Evolutionary conservation across 2,888 invertebrate species (phyloP), one percentile per base, ranked within the genome.

Genomic region (Falcaria lacertinaria): DNA sequence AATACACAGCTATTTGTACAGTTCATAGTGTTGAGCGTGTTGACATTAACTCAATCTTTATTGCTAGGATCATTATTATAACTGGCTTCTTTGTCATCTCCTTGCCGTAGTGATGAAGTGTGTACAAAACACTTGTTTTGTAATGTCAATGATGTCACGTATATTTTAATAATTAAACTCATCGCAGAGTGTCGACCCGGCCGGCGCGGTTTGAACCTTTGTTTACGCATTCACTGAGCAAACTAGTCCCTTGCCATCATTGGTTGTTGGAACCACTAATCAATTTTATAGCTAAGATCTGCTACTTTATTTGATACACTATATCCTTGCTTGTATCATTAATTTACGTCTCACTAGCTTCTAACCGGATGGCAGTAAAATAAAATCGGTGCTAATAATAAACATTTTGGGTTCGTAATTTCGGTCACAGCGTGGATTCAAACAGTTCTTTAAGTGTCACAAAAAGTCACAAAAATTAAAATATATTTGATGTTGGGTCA

Each of bases 181-280:
- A 22, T 19, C 22, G 17, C 15, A 17, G 36, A 2, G 11, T 11
- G 15, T 11, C 15, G 7, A n/a, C n/a, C n/a, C n/a, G 7, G 2
- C 14, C 36, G 28, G 11, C 19, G 22, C 22, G 8, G 13, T 22
- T 14, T 36, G 36, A 36, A 36, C 36, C 13, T 54, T 60, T 67
- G 60, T 67, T 70, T 71, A 68, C 54, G 56, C 54, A 60, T 54
- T 51, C 56, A 50, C 52, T 54, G 44, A 47, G 44, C 42, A 60
- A 73, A 80, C 70, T 63, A 50, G 76, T 74, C 73, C 56, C 50
- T 49, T 52, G 52, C 55, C 54, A 57, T 54, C 46, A 40, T 45
- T 54, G 48, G 41, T 43, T 52, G 48, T 63, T 66, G 60, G 60
- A 63, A 60, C 64, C 45, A 46, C 50, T 60, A 54, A 60, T 59